Conservation (phyloP, 2,113 vertebrate species). For the Delphinus delphis region DNA sequence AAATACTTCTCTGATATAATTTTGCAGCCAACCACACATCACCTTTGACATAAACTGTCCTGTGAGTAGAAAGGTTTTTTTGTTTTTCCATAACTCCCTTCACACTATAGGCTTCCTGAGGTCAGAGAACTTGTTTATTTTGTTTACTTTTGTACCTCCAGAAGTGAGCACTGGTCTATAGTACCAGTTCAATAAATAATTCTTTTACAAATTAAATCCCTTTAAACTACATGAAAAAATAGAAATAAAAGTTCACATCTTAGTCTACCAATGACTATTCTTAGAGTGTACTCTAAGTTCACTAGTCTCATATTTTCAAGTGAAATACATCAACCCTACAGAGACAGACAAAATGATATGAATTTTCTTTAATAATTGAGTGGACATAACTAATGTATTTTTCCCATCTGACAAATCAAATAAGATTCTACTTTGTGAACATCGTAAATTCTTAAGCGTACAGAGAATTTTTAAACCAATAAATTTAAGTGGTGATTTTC, state of each 20-base stretch:
- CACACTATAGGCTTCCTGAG: background rate
- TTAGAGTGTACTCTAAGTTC: background rate
- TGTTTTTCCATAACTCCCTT: background rate
- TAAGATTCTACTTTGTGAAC: constrained; percentile 34
- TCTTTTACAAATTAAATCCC: background rate
- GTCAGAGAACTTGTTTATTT: background rate
- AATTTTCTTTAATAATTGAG: constrained; percentile 18
- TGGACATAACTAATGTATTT: background rate
- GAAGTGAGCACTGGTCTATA: background rate
- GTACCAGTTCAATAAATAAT: background rate
- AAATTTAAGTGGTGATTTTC: constrained; percentile 30
- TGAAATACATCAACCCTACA: background rate
- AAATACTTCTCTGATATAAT: background rate
- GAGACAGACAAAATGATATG: background rate
- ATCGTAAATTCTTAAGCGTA: background rate
- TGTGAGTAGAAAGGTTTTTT: background rate
- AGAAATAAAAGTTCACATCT: background rate
- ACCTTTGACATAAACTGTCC: background rate
- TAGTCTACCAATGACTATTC: background rate
- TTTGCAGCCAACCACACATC: background rate
- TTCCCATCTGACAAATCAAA: constrained; percentile 16
- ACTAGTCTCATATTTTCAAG: background rate
- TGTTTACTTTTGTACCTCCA: background rate
- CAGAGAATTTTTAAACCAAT: background rate
- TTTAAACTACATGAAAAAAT: constrained; percentile 14